Conservation (phyloP, 2,113 vertebrate genomes). For the Sylvia atricapilla region DNA sequence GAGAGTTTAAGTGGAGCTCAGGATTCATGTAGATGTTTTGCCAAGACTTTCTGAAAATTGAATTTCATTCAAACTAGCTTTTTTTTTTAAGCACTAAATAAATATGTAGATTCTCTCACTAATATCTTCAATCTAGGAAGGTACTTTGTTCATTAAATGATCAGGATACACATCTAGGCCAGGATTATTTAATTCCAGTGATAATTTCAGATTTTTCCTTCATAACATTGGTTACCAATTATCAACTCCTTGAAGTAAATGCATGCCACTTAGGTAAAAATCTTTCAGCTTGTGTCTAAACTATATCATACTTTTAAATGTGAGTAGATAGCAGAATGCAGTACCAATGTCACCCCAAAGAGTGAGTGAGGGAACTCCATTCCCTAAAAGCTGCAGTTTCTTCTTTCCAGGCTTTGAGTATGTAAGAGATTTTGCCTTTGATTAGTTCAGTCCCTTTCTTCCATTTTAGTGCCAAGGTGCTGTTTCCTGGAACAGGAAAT, state of each 20-base stretch:
- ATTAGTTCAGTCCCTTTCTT: neutral
- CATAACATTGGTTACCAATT: neutral
- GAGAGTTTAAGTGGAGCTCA: neutral
- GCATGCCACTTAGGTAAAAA: fast-evolving
- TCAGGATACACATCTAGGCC: neutral
- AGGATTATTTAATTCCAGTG: neutral
- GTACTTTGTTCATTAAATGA: neutral
- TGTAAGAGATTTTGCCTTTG: neutral
- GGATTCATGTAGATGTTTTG: neutral
- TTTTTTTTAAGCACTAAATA: neutral
- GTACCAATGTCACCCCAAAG: neutral
- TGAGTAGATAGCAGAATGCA: neutral
- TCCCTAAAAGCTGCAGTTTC: neutral
- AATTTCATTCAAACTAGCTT: neutral
- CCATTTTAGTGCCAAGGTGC: neutral
- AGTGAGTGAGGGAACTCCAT: fast-evolving
- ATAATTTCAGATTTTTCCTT: neutral
- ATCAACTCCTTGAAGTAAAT: neutral
- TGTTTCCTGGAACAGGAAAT: neutral
- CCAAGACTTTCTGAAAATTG: neutral
- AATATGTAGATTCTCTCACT: neutral
- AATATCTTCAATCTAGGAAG: neutral
- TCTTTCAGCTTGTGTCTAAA: neutral
- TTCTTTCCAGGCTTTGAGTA: neutral
- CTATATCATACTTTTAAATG: neutral